A percentile compares a stretch with the other conserved stretches of the same genome.
Conservation (phyloP, 2,797 vertebrate species). For the Lateolabrax maculatus region DNA sequence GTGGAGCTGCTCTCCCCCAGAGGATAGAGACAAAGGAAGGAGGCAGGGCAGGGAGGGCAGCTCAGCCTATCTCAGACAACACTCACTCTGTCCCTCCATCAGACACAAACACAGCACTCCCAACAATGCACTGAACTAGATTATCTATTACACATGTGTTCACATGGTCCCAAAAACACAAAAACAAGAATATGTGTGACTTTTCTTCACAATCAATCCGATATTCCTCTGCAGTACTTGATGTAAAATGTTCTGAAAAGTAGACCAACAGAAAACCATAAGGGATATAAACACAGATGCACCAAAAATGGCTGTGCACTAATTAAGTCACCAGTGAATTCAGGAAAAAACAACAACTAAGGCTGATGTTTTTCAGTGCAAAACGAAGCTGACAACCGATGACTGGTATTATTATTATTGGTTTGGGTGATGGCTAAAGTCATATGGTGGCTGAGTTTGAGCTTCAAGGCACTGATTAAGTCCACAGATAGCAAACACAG, state of each 20-base stretch:
- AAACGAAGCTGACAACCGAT: slow-evolving; percentile 62
- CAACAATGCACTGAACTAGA: slow-evolving; percentile 61
- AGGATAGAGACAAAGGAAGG: slow-evolving; percentile 85
- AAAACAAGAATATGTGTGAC: slow-evolving; percentile 50
- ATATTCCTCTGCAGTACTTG: slow-evolving; percentile 33
- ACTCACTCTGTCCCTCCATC: slow-evolving; percentile 78
- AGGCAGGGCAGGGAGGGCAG: slow-evolving; percentile 78
- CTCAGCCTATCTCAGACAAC: slow-evolving; percentile 84
- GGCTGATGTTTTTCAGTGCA: slow-evolving; percentile 52
- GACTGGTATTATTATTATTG: slow-evolving; percentile 53
- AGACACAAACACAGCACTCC: slow-evolving; percentile 67
- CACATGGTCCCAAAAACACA: slow-evolving; percentile 50
- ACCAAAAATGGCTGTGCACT: slow-evolving; percentile 59
- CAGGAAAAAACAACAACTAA: slow-evolving; percentile 56
- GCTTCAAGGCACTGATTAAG: slow-evolving; percentile 60
- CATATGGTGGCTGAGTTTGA: slow-evolving; percentile 37
- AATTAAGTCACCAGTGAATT: slow-evolving; percentile 78
- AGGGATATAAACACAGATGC: slow-evolving; percentile 65
- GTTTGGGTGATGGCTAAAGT: slow-evolving; percentile 45
- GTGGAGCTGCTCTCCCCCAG: slow-evolving; percentile 78
- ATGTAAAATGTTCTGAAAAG: slow-evolving; percentile 49
- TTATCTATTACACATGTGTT: slow-evolving; percentile 73
- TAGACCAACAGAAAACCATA: slow-evolving; percentile 60
- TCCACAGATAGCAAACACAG: slow-evolving; percentile 56
- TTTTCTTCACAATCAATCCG: slow-evolving; percentile 44